Evolutionary conservation across 1,140 invertebrate species (phyloP), one percentile per base, ranked within the genome.

Genomic region (Bombus picipes): DNA sequence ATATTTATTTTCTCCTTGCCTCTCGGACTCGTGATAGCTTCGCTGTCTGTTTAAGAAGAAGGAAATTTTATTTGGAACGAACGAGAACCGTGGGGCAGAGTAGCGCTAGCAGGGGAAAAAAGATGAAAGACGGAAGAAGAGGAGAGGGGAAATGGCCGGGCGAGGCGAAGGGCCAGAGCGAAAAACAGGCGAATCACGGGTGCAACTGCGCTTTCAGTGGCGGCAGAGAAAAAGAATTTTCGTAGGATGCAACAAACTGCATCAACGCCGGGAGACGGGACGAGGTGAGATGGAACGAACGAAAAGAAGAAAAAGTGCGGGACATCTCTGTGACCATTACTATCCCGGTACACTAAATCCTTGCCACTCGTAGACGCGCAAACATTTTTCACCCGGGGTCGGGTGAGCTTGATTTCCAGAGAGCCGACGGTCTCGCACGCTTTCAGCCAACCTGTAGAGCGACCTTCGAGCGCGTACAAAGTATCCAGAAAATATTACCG

Each of bases 271-370:
- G 37, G 22, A 15, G 28, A 70, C 34, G 37, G n/a, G 39, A 5
- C 47, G 47, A 39, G 13, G 62, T n/a, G 28, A 13, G 68, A 32
- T 37, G 15, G 68, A 39, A 77, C 32, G 47, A 65, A 15, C 28
- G 65, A 62, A 32, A 79, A 41, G 43, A 84, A 76, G 71, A 78
- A 87, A 80, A 83, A 84, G 82, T 22, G 18, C n/a, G 57, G 84
- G 68, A 89, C 81, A 77, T 87, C 57, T 89, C 89, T 81, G 84
- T 83, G 84, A 83, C 88, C 88, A 81, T 90, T 89, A 81, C 88
- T 86, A 87, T 90, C 88, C 72, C 73, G 85, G 66, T 90, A 89
- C 83, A 84, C 76, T 89, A 87, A 90, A 90, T 90, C 89, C 83
- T 89, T 89, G 88, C 89, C 88, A 87, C 77, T 89, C 89, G 77